phyloP scores from a whole-genome alignment of 2,888 invertebrate genomes.

The Nephrocerus scutellatus region DNA sequence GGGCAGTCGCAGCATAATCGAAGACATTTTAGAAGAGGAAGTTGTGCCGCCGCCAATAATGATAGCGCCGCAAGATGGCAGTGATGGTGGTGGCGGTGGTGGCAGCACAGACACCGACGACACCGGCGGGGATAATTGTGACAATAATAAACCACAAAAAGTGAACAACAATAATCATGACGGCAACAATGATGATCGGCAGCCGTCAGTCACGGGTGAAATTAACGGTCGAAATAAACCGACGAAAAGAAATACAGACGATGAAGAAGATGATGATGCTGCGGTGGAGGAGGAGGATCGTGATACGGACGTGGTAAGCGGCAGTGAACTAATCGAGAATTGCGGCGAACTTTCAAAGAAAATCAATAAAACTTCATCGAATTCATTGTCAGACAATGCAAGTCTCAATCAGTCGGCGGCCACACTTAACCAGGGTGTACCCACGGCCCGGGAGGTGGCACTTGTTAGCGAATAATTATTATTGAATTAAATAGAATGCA shows the following conservation, averaged over 20 bases:
- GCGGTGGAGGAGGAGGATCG: constrained; percentile 18
- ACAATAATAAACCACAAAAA: constrained; percentile 17
- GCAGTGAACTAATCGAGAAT: constrained; percentile 15
- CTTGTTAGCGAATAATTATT: constrained; percentile 44
- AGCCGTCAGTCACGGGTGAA: too few relatives aligned
- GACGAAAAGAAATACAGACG: constrained; percentile 19
- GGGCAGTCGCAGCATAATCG: constrained; percentile 43
- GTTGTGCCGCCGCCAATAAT: constrained; percentile 11
- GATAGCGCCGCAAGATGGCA: constrained; percentile 6
- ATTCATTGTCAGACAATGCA: constrained; percentile 20
- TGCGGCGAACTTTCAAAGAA: constrained; percentile 27
- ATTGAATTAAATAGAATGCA: too few relatives aligned
- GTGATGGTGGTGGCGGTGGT: neutral
- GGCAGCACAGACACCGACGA: constrained; percentile 11
- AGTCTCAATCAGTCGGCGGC: constrained; percentile 14
- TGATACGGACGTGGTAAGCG: constrained; percentile 21
- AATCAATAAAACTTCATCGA: constrained; percentile 24
- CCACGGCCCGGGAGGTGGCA: constrained; percentile 41
- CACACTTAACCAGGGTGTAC: constrained; percentile 19
- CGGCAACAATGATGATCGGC: constrained; percentile 29
- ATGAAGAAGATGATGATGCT: constrained; percentile 22
- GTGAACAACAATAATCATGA: constrained; percentile 23
- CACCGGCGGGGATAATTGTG: constrained; percentile 5
- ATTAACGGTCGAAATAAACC: constrained; percentile 26
- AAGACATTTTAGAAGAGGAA: constrained; percentile 46